Base-by-base conservation (phyloP, 2,797 vertebrate genomes). In the Halcyon badia region DNA sequence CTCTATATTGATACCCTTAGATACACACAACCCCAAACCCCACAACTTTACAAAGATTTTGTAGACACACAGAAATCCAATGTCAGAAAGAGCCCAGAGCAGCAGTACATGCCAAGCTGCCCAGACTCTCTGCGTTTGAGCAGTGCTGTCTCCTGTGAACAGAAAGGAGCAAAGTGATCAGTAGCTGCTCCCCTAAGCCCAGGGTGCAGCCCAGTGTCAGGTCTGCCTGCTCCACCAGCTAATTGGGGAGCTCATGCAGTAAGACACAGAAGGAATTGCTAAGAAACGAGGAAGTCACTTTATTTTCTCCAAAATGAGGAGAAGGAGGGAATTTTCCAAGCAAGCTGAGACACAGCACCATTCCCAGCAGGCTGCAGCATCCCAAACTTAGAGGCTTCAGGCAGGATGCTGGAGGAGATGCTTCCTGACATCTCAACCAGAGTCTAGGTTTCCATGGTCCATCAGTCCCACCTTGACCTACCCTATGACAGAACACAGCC, bases 61-160 rank as follows among this genome's bases (percentile, higher is more conserved):
- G 10, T n/a, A 18, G 11, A 11, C 0, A 1, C 7, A 3, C 12
- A 33, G 41, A 46, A 77, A 69, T 20, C 5, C 5, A 8, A 8
- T 6, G 4, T 60, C 77, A 80, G 58, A n/a, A 58, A 46, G 57
- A 51, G n/a, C 48, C 58, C 35, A 33, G 49, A 62, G 41, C 11
- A 28, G 4, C 16, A 14, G 26, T 0, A 0, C 1, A 9, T 52
- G 61, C 33, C 0, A 0, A 33, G 64, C 48, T 33, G 28, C 49
- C 56, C 30, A 6, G 22, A 30, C 30, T 70, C 12, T 14, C 41
- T 4, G 2, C 8, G 2, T 44, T 6, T 16, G 37, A 64, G 85
- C 44, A 33, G 54, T 49, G 33, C 25, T 7, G 0, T 5, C 17
- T 31, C 48, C 52, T 25, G 26, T 14, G n/a, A n/a, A 16, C 15